Base-by-base conservation (phyloP, 2,113 vertebrate species). In the Taxidea taxus region DNA sequence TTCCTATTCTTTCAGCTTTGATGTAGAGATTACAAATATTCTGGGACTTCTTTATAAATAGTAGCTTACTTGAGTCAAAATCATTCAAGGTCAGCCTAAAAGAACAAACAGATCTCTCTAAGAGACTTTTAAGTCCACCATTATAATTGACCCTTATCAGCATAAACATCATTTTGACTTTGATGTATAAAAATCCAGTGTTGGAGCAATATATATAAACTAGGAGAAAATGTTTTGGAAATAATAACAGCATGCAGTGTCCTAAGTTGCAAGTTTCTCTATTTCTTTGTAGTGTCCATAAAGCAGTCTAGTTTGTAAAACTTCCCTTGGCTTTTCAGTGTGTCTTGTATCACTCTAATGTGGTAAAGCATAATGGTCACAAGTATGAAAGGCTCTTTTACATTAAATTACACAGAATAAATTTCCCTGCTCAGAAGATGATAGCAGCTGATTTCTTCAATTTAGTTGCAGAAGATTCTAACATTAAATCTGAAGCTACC, bases 361-460 rank as follows among this genome's bases (percentile, higher is more conserved):
- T 66, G 72, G 68, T 37, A 97, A 62, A 51, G 64, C 54, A 94
- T 49, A 75, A 90, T 91, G 95, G 93, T 78, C 87, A 96, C 27
- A 18, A 95, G 42, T 87, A 93, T 83, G 96, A 97, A 97, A 93
- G 81, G 4, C 74, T 56, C 7, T 95, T 96, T 97, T 97, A 94
- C 31, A 97, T 96, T 96, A 98, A 88, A 97, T 98, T 97, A 64
- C 56, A 96, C 62, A 96, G 51, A 97, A 91, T 94, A 97, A 91
- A 49, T 87, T 97, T 97, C 23, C 31, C 56, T 29, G 7, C 14
- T 91, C 77, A 49, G 80, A 82, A 87, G 68, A 97, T 85, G 84
- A 96, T 72, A 77, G 66, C n/a, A 75, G 83, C 56, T 94, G 81
- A 97, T 98, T 97, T 97, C 80, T 95, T 97, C 94, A 49, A 58